phyloP scores from a whole-genome alignment of 1,140 invertebrate genomes.

The Lineus longissimus region DNA sequence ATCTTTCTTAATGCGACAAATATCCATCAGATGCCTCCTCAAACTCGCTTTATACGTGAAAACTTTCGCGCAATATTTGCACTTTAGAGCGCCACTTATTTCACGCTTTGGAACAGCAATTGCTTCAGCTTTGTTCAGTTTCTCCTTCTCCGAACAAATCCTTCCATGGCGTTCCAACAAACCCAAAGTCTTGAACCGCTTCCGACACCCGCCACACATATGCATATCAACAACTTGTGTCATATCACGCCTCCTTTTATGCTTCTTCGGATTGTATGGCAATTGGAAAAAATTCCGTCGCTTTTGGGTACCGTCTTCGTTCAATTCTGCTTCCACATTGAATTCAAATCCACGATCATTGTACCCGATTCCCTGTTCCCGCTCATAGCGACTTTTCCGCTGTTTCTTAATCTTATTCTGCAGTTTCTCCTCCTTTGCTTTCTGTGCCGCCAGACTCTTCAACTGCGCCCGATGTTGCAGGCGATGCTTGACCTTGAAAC shows the following conservation, averaged over 20 bases:
- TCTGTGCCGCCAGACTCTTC: conserved; percentile 1
- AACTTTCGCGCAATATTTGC: conserved; percentile 32
- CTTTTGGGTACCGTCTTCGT: background rate
- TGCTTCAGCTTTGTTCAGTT: conserved; percentile 24
- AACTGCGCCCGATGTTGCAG: background rate
- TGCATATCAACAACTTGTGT: conserved; percentile 37
- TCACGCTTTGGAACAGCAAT: conserved; percentile 16
- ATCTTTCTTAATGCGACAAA: conserved; percentile 35
- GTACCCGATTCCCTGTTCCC: background rate
- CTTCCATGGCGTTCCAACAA: conserved; percentile 40
- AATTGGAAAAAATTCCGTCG: conserved; percentile 13
- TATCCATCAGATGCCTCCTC: conserved; percentile 30
- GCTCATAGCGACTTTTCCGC: background rate
- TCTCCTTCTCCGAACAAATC: conserved; percentile 36
- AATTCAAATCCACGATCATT: background rate
- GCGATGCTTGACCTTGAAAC: background rate
- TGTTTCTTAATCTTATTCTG: background rate
- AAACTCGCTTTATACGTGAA: conserved; percentile 39
- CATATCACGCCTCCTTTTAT: conserved; percentile 36
- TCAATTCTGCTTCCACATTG: background rate
- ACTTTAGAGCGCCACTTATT: conserved; percentile 17
- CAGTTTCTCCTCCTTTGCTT: background rate
- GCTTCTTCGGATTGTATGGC: conserved; percentile 38
- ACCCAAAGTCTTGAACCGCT: conserved; percentile 37
- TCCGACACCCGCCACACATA: conserved; percentile 40